Evolutionary conservation across 2,888 invertebrate species (phyloP), one percentile per base, ranked within the genome.

Genomic region (Lithophane semibrunnea): DNA sequence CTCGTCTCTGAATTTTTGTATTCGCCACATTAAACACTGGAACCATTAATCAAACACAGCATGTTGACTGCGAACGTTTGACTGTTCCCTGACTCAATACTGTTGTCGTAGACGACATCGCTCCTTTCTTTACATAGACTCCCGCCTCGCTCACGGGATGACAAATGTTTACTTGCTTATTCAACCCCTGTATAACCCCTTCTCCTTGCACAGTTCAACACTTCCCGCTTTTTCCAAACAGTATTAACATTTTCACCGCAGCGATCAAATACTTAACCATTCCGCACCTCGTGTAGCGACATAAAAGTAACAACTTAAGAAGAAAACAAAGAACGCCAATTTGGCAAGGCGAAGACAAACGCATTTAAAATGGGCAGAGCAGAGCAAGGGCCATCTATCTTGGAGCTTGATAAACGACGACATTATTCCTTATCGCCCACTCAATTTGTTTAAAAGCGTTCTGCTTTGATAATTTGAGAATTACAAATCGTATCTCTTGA

Each of bases 401-500:
- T 92, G 89, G 93, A 93, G 94, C 95, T 95, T 96, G 96, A 96
- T 96, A 96, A 96, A 96, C 95, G 96, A 95, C 96, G 96, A 96
- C 96, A 96, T 96, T 96, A 96, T 95, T 96, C 94, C 95, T 96
- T 96, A 96, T 96, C 96, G 95, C 96, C 96, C 95, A 96, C 96
- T 96, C 96, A 96, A 96, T 96, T 96, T 96, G 96, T 96, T 96
- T 96, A 96, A 96, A 96, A 96, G 96, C 96, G 95, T 95, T 96
- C 94, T 96, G 95, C 96, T 96, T 96, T 96, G 95, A 96, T 96
- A 96, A 96, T 96, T 96, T 96, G 94, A 95, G 93, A 96, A 96
- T 96, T 96, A 96, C 96, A 96, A 96, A 96, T 96, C 96, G 96
- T 94, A 95, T 94, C 93, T 92, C 92, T 91, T 95, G 94, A 95